Evolutionary conservation across 2,113 vertebrate genomes (phyloP).

Genomic region (Hypomesus transpacificus): DNA sequence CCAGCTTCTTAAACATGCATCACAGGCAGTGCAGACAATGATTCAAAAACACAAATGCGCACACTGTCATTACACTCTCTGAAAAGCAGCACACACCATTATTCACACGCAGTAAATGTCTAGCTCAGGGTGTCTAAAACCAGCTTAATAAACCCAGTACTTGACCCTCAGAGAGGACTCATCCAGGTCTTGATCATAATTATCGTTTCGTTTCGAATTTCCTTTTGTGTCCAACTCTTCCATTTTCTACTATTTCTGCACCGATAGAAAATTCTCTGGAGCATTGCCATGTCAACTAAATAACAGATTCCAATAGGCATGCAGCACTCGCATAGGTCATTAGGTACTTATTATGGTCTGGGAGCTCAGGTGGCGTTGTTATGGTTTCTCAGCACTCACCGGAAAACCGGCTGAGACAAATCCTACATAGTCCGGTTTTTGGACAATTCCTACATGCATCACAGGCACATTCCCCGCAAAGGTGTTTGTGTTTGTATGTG

Average conservation of each 20-base stretch:
- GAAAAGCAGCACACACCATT: too few species aligned
- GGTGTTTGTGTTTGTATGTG: not conserved
- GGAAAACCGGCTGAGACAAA: not conserved
- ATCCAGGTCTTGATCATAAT: too few species aligned
- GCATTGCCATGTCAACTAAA: not conserved
- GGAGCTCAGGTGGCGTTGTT: not conserved
- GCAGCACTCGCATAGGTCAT: slow-evolving; percentile 7
- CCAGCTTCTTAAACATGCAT: slow-evolving; percentile 4
- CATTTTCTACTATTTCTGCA: not conserved
- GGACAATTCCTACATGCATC: not conserved
- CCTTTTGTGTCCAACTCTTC: too few species aligned
- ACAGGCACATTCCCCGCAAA: not conserved
- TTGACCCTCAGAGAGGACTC: not conserved
- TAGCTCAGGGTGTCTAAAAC: not conserved
- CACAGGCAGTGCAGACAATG: not conserved
- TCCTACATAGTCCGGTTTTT: not conserved
- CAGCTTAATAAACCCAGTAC: not conserved
- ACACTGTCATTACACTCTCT: too few species aligned
- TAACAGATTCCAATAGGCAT: slow-evolving; percentile 10
- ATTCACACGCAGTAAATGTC: not conserved
- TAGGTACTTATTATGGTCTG: not conserved
- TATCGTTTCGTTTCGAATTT: too few species aligned
- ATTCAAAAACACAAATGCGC: not conserved
- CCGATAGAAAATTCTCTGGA: not conserved
- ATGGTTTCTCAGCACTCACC: slow-evolving; percentile 1